Base-by-base conservation (phyloP, 2,113 vertebrate species). In the Coregonus clupeaformis region DNA sequence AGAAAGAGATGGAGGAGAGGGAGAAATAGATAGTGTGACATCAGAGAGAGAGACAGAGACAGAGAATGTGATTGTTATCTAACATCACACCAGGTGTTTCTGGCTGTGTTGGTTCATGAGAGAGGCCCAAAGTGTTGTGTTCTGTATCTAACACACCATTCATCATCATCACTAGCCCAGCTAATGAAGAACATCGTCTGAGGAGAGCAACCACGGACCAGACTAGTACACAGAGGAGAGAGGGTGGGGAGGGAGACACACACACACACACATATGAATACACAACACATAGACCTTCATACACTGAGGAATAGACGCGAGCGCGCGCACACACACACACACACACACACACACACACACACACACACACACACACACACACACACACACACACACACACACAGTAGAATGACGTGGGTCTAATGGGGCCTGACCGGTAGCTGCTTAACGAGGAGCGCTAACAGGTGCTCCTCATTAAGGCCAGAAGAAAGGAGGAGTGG, bases 381-480 rank as follows among this genome's bases (percentile, higher is more conserved):
- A 36, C 32, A 36, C 36, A 42, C 36, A 42, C 36, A 42, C 36
- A 42, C 36, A 42, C 36, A 42, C 36, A 42, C 2, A 42, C 9
- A 11, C 18, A 74, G 36, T 45, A 80, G 71, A 82, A 72, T 65
- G 72, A 76, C 76, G 18, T 22, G 4, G 60, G 78, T 81, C 82
- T 85, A 81, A 83, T 84, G 86, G 84, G 80, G 79, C 71, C 72
- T 66, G 75, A 85, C 80, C 72, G 75, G 80, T 82, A 71, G 76
- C 77, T 52, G 74, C 13, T 74, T 89, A 87, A 89, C 77, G 29
- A 90, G 83, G 64, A 82, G 68, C 76, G 77, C 80, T 69, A 89
- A 87, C 89, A 90, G 89, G 89, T 90, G 89, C 83, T 89, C 87
- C 87, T 91, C 89, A 86, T 89, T 90, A 89, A 82, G 84, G 55